Base-by-base conservation (phyloP, 2,797 vertebrate genomes). In the Sylvia borin region DNA sequence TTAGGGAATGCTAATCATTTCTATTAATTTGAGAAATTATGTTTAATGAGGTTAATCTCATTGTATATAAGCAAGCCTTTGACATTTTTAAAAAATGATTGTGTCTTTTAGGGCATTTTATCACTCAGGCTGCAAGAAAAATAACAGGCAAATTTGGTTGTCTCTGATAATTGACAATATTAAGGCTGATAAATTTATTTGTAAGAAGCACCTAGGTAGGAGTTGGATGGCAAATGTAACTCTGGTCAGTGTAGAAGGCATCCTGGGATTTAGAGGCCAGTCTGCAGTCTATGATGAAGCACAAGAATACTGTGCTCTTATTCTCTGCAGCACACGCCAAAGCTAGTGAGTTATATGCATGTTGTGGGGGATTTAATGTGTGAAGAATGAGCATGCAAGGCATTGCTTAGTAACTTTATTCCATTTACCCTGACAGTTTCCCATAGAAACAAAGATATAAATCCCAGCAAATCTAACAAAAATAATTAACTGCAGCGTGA, bases 361-460 rank as follows among this genome's bases (percentile, higher is more conserved):
- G 43, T 65, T 91, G 66, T 60, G 83, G 74, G 55, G 72, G 72
- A 79, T 54, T 71, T 83, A 91, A 71, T 43, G 16, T 84, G 43
- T n/a, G 54, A 57, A 70, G 53, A 36, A 84, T 70, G 60, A 94
- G 88, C 54, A 90, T 29, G 26, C 75, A 84, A 94, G 10, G 9
- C 32, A 65, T 51, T 81, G 60, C 68, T 95, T 88, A 70, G 87
- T 87, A 92, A 93, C 87, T 85, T 94, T 42, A 58, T 96, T 93
- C 70, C 64, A 64, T 34, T 95, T 89, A 68, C 50, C 32, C 89
- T 82, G 60, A 79, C 45, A 89, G 65, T 91, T 94, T 81, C 19
- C 53, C 78, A 78, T 78, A 90, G 90, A 96, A 87, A 97, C 38
- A 7, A 88, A 92, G 38, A 92, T 81, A 91, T 83, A 91, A 94